Percentiles rank a stretch among this genome's conserved stretches.
Evolutionary conservation across 1,140 invertebrate species (phyloP).

Genomic region (Pseudomyrmex flavicornis): DNA sequence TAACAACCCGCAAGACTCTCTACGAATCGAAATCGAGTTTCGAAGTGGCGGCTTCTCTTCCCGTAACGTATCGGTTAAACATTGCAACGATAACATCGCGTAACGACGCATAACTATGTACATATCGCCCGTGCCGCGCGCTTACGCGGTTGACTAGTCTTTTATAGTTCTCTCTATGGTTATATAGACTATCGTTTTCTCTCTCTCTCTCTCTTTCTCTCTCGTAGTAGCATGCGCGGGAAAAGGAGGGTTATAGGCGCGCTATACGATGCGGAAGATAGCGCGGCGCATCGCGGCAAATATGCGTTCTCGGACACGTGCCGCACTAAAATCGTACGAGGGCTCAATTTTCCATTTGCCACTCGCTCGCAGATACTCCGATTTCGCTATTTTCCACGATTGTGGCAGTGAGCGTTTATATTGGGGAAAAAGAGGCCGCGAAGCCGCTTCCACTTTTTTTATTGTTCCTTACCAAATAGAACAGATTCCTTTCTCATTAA

Average conservation of each 20-base stretch:
- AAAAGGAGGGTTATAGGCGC: conserved; percentile 69
- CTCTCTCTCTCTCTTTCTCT: too few relatives aligned
- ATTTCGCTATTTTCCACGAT: conserved; percentile 65
- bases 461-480: conserved; percentile 55
- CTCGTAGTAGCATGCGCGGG: conserved; percentile 72
- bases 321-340: conserved; percentile 79
- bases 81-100: not conserved
- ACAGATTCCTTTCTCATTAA: conserved; percentile 31
- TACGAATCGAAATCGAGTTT: not conserved
- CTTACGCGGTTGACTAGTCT: not conserved
- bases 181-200: conserved; percentile 72
- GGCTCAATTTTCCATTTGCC: conserved; percentile 81
- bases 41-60: not conserved
- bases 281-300: conserved; percentile 60
- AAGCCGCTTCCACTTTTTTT: conserved; percentile 11
- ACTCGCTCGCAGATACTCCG: conserved; percentile 38
- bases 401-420: conserved; percentile 51
- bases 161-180: conserved; percentile 18
- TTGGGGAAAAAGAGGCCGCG: conserved; percentile 34
- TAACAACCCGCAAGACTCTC: not conserved
- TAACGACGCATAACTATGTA: not conserved
- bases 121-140: not conserved
- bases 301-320: conserved; percentile 73
- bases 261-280: conserved; percentile 52
- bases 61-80: not conserved